phyloP scores from a whole-genome alignment of 2,113 vertebrate genomes.

The Oceanodroma tethys region DNA sequence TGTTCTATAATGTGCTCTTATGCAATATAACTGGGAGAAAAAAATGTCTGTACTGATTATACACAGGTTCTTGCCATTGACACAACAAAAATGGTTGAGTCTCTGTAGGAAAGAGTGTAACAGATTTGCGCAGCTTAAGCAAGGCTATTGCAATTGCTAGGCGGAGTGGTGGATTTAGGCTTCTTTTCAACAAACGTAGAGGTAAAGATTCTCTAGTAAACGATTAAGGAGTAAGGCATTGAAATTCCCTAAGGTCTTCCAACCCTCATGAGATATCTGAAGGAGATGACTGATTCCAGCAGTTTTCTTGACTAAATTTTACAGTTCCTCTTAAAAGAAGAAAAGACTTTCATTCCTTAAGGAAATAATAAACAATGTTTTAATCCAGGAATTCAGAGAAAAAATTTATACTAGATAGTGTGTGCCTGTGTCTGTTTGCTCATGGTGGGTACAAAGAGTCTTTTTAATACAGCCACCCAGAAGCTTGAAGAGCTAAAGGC shows the following conservation, averaged over 20 bases:
- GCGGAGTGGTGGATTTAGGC: background rate
- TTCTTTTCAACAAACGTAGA: background rate
- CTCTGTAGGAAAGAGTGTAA: background rate
- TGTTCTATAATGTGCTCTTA: background rate
- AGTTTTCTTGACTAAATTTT: background rate
- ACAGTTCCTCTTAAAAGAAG: background rate
- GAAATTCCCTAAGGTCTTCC: background rate
- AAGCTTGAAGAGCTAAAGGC: slow-evolving; percentile 27
- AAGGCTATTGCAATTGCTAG: background rate
- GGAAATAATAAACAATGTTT: background rate
- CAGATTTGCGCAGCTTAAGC: background rate
- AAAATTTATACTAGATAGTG: background rate
- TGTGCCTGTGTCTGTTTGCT: background rate
- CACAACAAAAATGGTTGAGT: background rate
- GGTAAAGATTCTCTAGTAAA: background rate
- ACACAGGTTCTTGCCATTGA: background rate
- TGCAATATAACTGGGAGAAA: background rate
- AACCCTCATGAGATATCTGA: background rate
- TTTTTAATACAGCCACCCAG: background rate
- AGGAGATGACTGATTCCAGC: background rate
- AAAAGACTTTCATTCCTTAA: background rate
- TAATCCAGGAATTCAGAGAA: background rate
- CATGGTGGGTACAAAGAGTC: slow-evolving; percentile 32
- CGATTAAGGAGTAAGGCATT: background rate
- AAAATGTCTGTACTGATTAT: background rate